Evolutionary conservation across 1,140 invertebrate genomes (phyloP).

Genomic region (Drosophila bocki): DNA sequence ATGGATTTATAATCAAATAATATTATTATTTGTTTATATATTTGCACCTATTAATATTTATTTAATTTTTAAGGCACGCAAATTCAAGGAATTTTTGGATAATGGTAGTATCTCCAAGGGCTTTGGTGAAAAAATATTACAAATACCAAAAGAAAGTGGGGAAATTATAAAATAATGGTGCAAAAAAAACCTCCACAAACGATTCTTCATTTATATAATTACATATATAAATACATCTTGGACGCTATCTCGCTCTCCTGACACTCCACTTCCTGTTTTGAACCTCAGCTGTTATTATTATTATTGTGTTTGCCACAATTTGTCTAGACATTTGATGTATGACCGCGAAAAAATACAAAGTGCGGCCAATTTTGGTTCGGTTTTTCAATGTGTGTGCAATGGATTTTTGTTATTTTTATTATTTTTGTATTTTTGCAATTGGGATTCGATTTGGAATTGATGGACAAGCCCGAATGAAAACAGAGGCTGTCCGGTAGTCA

Average conservation of each 20-base stretch:
- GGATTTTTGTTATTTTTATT: background rate
- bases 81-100: background rate
- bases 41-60: background rate
- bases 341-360: slow-evolving; percentile 28
- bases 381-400: slow-evolving; percentile 11
- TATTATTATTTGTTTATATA: no score
- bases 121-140: background rate
- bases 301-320: slow-evolving; percentile 51
- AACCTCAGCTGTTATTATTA: slow-evolving; percentile 30
- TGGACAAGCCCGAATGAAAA: slow-evolving; percentile 32
- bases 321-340: slow-evolving; percentile 70
- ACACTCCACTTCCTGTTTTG: slow-evolving; percentile 48
- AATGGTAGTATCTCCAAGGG: background rate
- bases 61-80: background rate
- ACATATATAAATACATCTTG: slow-evolving; percentile 17
- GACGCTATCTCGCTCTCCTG: slow-evolving; percentile 20
- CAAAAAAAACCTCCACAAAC: background rate
- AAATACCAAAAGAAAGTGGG: background rate
- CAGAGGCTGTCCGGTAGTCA: background rate
- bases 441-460: slow-evolving; percentile 24
- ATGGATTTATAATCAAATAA: background rate
- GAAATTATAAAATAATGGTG: background rate
- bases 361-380: slow-evolving; percentile 24
- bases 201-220: background rate
- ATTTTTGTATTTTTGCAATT: slow-evolving; percentile 30